Evolutionary conservation across 35 echinoderm and acorn worm species (phyloP), one percentile per base, ranked within the genome.

Genomic region (Heliocidaris tuberculata): DNA sequence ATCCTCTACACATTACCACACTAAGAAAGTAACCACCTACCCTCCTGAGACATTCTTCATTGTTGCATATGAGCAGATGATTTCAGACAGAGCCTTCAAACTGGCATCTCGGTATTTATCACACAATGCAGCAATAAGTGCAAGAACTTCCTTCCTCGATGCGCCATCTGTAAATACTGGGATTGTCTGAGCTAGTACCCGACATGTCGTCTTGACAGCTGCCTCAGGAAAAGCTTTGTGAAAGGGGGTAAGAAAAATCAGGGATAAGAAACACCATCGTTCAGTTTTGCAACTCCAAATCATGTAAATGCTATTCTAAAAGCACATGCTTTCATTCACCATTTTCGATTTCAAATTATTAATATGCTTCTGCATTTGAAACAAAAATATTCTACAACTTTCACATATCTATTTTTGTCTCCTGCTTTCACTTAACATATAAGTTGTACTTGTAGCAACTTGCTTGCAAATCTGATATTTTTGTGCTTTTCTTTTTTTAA

Each of bases 211-310:
- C 30, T 95, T 95, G 35, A 94, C 85, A 24, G 61, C 96, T 89
- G 54, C 85, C 59, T 95, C 96, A 30, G 96, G 96, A 49, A 97
- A 95, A 78, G 93, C 96, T 97, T 35, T 17, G 21, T 70, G 60
- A 70, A 16, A 70, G 17, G 60, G 24, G 60, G 24, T 5, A 6
- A 19, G 17, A 17, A 65, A n/a, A 65, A 65, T 65, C 35, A 42
- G 21, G 29, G 31, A 87, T 13, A 87, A 42, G 24, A 87, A 95
- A 90, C 31, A 88, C 13, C 94, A 50, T 31, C 2, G 2, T 15
- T 54, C 7, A 86, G 54, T n/a, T 48, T 86, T 8, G 30, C 92
- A 11, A 32, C 7, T 92, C 48, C 13, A n/a, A 59, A 4, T 4
- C 47, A 85, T 19, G 9, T 30, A 13, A 52, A 50, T 54, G 42